Conservation (phyloP, 2,888 invertebrate species). For the Brenthis hecate region DNA sequence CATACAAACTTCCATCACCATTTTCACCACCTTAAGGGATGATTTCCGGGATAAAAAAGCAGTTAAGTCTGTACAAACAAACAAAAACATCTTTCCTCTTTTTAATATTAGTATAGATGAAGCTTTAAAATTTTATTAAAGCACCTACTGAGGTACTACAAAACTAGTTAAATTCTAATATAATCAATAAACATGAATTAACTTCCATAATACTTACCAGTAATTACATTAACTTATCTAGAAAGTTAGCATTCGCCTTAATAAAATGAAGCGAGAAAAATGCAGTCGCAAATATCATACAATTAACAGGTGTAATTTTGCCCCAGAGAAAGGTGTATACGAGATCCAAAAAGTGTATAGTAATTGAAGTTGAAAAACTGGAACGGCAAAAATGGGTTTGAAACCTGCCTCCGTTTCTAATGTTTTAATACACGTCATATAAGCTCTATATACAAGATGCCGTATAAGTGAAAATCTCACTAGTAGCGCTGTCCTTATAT, state of each 20-base stretch:
- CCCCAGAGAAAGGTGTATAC: constrained; percentile 25
- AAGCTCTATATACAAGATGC: constrained; percentile 2
- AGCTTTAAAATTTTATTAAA: too few species aligned
- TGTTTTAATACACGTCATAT: constrained; percentile 16
- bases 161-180: background rate
- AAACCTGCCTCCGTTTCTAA: constrained; percentile 33
- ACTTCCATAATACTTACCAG: constrained; percentile 8
- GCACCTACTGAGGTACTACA: background rate
- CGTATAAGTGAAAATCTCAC: constrained; percentile 9
- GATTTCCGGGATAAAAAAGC: too few species aligned
- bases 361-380: constrained; percentile 31
- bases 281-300: background rate
- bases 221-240: constrained; percentile 30
- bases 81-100: too few species aligned
- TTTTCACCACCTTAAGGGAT: too few species aligned
- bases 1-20: too few species aligned
- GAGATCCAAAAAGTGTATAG: constrained; percentile 24
- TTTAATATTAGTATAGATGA: too few species aligned
- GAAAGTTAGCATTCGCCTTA: constrained; percentile 28
- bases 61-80: too few species aligned
- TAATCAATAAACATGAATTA: background rate
- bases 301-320: constrained; percentile 5
- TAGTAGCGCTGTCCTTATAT: constrained; percentile 1
- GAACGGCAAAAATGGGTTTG: constrained; percentile 33
- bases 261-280: constrained; percentile 10